These are phyloP conservation scores for Sipha flava DNA, from an alignment of 1,140 invertebrate species.

Conservation along the genomic window DNA sequence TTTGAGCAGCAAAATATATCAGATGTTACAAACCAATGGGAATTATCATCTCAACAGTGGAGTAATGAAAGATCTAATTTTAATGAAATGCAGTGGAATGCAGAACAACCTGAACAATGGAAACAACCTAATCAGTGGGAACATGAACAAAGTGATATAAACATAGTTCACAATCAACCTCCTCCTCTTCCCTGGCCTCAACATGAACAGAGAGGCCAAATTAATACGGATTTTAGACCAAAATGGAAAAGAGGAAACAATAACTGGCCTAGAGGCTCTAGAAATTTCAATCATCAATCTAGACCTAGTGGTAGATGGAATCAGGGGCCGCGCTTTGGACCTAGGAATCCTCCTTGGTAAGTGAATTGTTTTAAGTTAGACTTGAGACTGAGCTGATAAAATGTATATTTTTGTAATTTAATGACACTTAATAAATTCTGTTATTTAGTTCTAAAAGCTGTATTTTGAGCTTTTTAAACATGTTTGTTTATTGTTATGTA, in stretches of 20 bases:
- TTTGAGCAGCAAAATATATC: background rate
- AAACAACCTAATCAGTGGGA: slow-evolving; percentile 14
- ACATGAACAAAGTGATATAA: background rate
- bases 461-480: background rate
- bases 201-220: background rate
- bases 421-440: background rate
- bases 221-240: background rate
- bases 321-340: background rate
- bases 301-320: background rate
- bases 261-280: slow-evolving; percentile 5
- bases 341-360: slow-evolving; percentile 23
- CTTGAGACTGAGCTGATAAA: background rate
- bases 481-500: background rate
- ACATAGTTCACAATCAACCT: background rate
- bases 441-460: background rate
- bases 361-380: background rate
- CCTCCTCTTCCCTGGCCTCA: background rate
- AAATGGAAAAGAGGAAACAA: slow-evolving; percentile 12
- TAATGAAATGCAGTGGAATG: slow-evolving; percentile 11
- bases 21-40: background rate
- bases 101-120: slow-evolving; percentile 4
- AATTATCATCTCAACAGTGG: background rate
- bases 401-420: slow-evolving; percentile 25
- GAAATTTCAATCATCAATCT: background rate
- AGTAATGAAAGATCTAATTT: background rate